These are phyloP conservation scores for Halichoerus grypus DNA, from an alignment of 2,113 vertebrate species.

Conservation along the genomic window DNA sequence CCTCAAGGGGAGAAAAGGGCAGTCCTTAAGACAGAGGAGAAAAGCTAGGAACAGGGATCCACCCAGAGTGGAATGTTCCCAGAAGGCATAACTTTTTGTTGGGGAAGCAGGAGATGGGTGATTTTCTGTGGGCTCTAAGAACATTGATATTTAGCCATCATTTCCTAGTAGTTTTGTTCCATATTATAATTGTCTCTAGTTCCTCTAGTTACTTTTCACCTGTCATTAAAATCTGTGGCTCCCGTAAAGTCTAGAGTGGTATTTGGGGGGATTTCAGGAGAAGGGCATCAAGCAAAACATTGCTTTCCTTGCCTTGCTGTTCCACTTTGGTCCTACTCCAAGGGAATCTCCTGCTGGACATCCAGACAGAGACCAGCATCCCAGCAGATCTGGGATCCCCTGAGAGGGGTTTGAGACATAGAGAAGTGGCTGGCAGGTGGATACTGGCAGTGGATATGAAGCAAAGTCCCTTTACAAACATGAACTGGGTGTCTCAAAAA, in stretches of 20 bases:
- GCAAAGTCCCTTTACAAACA: background rate
- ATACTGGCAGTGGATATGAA: background rate
- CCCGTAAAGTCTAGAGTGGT: background rate
- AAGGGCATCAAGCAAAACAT: background rate
- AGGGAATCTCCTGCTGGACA: too few relatives aligned
- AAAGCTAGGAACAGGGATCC: background rate
- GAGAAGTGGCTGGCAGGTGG: background rate
- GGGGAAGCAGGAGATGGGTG: background rate
- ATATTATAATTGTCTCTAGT: background rate
- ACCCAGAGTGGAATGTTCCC: background rate
- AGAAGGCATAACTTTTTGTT: background rate
- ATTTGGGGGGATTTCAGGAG: background rate
- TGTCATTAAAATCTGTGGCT: background rate
- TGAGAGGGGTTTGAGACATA: background rate
- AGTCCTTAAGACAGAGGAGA: background rate
- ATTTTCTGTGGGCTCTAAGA: background rate
- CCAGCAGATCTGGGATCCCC: background rate
- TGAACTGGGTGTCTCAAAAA: background rate
- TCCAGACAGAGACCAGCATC: background rate
- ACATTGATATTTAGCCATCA: background rate
- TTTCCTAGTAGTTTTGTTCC: background rate
- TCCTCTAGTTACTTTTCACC: background rate
- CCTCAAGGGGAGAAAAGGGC: background rate
- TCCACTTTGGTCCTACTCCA: background rate
- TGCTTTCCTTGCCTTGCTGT: background rate